A percentile compares a stretch with the other conserved stretches of the same genome.
Evolutionary conservation across 2,113 vertebrate genomes (phyloP).

Genomic region (Odobenus rosmarus): DNA sequence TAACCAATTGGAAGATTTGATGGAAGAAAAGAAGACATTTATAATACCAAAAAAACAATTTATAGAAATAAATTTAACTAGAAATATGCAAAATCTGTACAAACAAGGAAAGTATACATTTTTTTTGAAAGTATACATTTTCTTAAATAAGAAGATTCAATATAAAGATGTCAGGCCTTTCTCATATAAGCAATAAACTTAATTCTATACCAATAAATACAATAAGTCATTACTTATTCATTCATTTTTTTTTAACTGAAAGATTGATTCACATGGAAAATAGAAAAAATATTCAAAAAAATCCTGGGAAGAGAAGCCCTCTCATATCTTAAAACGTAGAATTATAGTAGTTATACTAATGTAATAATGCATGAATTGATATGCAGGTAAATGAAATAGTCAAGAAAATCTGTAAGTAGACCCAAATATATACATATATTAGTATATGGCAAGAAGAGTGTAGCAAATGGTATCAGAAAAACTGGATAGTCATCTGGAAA

Average conservation of each 20-base stretch:
- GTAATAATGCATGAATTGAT: neutral
- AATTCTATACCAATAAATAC: neutral
- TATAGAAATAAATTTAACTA: neutral
- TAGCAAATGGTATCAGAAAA: neutral
- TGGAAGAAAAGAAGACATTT: neutral
- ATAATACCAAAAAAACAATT: neutral
- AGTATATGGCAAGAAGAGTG: neutral
- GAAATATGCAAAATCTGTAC: neutral
- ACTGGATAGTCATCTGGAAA: neutral
- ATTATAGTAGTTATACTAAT: neutral
- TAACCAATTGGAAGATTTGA: neutral
- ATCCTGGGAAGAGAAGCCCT: neutral
- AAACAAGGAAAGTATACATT: neutral
- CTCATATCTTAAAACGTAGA: conserved; percentile 26
- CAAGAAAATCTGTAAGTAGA: neutral
- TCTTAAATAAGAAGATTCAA: neutral
- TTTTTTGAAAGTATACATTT: neutral
- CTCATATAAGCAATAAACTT: neutral
- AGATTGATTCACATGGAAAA: neutral
- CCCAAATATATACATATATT: neutral
- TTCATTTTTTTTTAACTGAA: neutral
- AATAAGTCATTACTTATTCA: neutral
- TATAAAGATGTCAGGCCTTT: neutral
- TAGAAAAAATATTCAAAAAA: neutral
- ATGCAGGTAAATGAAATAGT: neutral